These are phyloP conservation scores for Nebria salina DNA, from an alignment of 2,888 invertebrate genomes.

Conservation along the genomic window DNA sequence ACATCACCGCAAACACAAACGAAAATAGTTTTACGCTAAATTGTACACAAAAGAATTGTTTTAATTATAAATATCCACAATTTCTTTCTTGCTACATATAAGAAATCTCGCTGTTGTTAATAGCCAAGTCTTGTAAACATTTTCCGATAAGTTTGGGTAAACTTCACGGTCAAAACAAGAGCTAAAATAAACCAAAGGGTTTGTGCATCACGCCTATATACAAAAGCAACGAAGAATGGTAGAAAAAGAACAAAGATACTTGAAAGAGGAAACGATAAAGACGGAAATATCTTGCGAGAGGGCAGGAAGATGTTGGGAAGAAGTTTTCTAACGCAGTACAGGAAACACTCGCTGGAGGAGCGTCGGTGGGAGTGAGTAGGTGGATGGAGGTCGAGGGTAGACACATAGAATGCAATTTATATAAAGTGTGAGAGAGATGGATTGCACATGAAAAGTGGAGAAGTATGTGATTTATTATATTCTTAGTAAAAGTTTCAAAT, in stretches of 20 bases:
- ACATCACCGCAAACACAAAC: too few species aligned
- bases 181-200: background rate
- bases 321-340: slow-evolving; percentile 7
- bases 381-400: background rate
- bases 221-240: background rate
- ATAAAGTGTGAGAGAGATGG: slow-evolving; percentile 7
- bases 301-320: slow-evolving; percentile 8
- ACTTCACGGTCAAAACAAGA: background rate
- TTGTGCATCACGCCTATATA: slow-evolving; percentile 1
- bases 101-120: background rate
- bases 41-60: too few species aligned
- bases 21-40: too few species aligned
- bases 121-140: background rate
- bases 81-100: too few species aligned
- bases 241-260: background rate
- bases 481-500: slow-evolving; percentile 35
- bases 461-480: slow-evolving; percentile 42
- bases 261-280: slow-evolving; percentile 1
- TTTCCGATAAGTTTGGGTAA: background rate
- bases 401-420: slow-evolving; percentile 35
- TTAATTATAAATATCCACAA: too few species aligned
- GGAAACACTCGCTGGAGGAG: background rate
- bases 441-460: slow-evolving; percentile 26
- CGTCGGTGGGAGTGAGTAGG: background rate
- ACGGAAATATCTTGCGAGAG: background rate